Evolutionary conservation across 2,113 vertebrate genomes (phyloP), one percentile per base, ranked within the genome.

Genomic region (Symphodus melops): DNA sequence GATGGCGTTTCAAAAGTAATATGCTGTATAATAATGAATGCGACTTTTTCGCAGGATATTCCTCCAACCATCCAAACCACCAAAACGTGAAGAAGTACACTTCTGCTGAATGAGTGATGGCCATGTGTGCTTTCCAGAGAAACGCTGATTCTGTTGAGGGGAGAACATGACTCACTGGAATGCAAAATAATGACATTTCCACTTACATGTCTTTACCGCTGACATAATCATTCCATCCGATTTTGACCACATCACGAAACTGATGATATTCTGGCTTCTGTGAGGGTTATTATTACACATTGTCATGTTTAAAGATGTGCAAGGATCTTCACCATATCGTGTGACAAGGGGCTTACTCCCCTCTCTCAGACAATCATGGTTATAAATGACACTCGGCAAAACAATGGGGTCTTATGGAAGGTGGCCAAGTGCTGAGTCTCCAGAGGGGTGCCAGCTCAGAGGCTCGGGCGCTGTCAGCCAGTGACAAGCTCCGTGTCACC

Each of bases 401-500:
- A 72, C 61, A 75, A 73, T 64, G 75, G 72, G 54, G 65, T 25
- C 42, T 20, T 2, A 42, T 68, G 77, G 77, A 77, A 19, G 56
- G 51, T 33, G 37, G 68, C 79, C 81, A 65, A 79, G 70, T 71
- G 85, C 80, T 77, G 81, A 79, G 65, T 72, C 53, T 79, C 58
- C 68, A 19, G 17, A 9, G 44, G 54, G 75, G 56, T 28, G 64
- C 42, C 56, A 65, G 62, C 62, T 66, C 58, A 54, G 66, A 76
- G 66, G 75, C 70, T 68, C 60, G 68, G 68, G 73, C 62, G 49
- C 83, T 69, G 85, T 82, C 82, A 86, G 79, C 75, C 82, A 23
- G 85, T 83, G 89, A 82, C 88, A 83, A 79, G 86, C 85, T 79
- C 84, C 77, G 25, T 72, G 71, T 82, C 85, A 81, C 55, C 81